Evolutionary conservation across 2,113 vertebrate genomes (phyloP).

Genomic region (Actenoides lindsayi): DNA sequence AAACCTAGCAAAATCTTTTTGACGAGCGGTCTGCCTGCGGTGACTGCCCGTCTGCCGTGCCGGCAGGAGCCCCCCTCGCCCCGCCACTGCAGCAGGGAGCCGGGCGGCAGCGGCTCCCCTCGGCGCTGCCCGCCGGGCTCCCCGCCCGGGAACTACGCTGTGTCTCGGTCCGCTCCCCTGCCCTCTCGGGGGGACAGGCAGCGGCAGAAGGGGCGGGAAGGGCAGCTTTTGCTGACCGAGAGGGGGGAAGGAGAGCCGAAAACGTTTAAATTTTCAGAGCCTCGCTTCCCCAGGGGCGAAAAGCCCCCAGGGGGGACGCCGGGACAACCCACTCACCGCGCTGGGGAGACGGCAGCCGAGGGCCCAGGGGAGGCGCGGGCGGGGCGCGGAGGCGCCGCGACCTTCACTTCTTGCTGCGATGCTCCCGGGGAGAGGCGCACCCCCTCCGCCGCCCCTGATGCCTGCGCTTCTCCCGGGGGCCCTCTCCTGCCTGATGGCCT

Average conservation of each 20-base stretch:
- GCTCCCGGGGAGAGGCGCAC: background rate
- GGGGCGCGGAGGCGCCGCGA: background rate
- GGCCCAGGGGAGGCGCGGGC: background rate
- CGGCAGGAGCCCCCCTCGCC: background rate
- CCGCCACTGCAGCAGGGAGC: background rate
- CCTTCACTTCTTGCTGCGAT: background rate
- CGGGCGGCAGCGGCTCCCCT: background rate
- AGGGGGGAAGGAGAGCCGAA: background rate
- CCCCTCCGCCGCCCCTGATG: no score
- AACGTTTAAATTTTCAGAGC: fast-evolving
- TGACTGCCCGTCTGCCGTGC: fast-evolving
- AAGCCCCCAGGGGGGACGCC: background rate
- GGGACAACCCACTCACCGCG: background rate
- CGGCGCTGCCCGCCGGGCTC: background rate
- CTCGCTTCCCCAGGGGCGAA: background rate
- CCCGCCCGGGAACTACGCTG: background rate
- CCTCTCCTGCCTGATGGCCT: background rate
- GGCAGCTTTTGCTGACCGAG: background rate
- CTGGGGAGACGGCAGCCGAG: background rate
- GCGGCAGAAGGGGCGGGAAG: background rate
- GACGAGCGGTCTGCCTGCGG: background rate
- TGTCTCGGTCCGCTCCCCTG: background rate
- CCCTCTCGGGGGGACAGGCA: background rate
- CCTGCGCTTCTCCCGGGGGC: background rate
- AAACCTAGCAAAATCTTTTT: background rate